Evolutionary conservation across 1,140 invertebrate species (phyloP).

Genomic region (Dreissena polymorpha): DNA sequence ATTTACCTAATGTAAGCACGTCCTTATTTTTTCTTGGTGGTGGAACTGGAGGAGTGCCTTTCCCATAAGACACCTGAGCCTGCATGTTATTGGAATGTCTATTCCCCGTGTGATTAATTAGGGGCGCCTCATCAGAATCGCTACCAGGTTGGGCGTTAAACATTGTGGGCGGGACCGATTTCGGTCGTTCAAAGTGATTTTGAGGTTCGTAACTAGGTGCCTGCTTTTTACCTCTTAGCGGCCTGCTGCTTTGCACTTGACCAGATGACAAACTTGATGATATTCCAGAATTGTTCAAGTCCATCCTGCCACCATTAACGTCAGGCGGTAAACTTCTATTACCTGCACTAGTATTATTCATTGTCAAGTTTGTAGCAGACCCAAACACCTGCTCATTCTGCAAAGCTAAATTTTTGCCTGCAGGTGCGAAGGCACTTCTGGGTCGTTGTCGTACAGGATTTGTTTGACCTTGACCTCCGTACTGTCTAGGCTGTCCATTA

Average conservation of each 20-base stretch:
- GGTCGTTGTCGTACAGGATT: constrained; percentile 36
- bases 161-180: constrained; percentile 53
- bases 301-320: neutral
- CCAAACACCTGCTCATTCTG: constrained; percentile 23
- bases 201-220: constrained; percentile 10
- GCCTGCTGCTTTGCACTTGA: constrained; percentile 31
- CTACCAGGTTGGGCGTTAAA: constrained; percentile 34
- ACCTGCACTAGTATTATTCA: constrained; percentile 27
- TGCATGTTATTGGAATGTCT: constrained; percentile 24
- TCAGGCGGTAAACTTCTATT: no score
- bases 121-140: neutral
- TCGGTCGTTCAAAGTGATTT: constrained; percentile 31
- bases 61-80: neutral
- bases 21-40: constrained; percentile 49
- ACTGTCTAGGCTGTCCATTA: constrained; percentile 35
- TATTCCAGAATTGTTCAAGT: constrained; percentile 43
- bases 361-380: constrained; percentile 6
- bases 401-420: constrained; percentile 28
- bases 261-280: constrained; percentile 15
- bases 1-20: constrained; percentile 28
- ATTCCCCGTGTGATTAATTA: constrained; percentile 10
- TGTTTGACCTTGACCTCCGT: constrained; percentile 13
- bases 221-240: constrained; percentile 30
- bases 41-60: constrained; percentile 46
- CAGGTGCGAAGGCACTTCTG: constrained; percentile 51